Evolutionary conservation across 2,888 invertebrate species (phyloP).

Genomic region (Panzeria rudis): DNA sequence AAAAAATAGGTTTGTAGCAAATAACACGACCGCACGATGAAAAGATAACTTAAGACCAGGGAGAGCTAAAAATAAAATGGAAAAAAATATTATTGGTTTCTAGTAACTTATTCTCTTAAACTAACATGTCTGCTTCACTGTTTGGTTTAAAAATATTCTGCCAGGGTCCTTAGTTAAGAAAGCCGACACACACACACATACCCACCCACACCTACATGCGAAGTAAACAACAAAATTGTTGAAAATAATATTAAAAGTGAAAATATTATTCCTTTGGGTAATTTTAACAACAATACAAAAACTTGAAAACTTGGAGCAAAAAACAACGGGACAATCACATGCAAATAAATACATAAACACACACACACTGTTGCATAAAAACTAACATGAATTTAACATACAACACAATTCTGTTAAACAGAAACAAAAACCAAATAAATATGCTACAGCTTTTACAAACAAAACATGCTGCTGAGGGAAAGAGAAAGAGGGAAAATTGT

Average conservation of each 20-base stretch:
- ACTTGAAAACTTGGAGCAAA: constrained; percentile 17
- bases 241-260: constrained; percentile 72
- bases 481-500: background rate
- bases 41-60: constrained; percentile 62
- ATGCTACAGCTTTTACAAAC: constrained; percentile 27
- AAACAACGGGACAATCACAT: constrained; percentile 1
- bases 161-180: constrained; percentile 21
- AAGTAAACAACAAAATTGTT: constrained; percentile 50
- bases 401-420: background rate
- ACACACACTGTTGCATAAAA: too few relatives aligned
- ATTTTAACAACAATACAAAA: constrained; percentile 62
- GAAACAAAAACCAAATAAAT: constrained; percentile 46
- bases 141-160: background rate
- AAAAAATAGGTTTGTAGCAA: constrained; percentile 58
- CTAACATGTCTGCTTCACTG: constrained; percentile 1
- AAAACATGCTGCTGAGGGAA: background rate
- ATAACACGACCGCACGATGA: constrained; percentile 69
- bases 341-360: constrained; percentile 33
- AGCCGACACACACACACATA: background rate
- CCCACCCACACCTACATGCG: background rate
- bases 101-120: constrained; percentile 31
- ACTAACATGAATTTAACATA: background rate
- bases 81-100: constrained; percentile 52
- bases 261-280: constrained; percentile 70
- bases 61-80: constrained; percentile 15